Conservation (phyloP, 2,113 vertebrate genomes). For the rat (Rattus norvegicus) region GRCr8 NC_086025.1:10762501-10763000, state of each 20-base stretch:
- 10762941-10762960: background rate
- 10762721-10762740: background rate
- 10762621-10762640: background rate
- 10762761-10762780: background rate
- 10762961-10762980: background rate
- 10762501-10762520: background rate
- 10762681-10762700: background rate
- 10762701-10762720: background rate
- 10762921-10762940: background rate
- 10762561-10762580: background rate
- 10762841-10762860: background rate
- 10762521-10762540: background rate
- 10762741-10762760: background rate
- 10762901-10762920: background rate
- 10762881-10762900: background rate
- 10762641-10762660: background rate
- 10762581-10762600: background rate
- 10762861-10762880: background rate
- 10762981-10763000: background rate
- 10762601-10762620: background rate
- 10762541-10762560: background rate
- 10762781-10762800: background rate
- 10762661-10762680: background rate
- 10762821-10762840: background rate
- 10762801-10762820: background rate